Percentiles rank a stretch among this genome's conserved stretches.
Evolutionary conservation across 1,140 invertebrate genomes (phyloP).

Genomic region (Cydia amplana): DNA sequence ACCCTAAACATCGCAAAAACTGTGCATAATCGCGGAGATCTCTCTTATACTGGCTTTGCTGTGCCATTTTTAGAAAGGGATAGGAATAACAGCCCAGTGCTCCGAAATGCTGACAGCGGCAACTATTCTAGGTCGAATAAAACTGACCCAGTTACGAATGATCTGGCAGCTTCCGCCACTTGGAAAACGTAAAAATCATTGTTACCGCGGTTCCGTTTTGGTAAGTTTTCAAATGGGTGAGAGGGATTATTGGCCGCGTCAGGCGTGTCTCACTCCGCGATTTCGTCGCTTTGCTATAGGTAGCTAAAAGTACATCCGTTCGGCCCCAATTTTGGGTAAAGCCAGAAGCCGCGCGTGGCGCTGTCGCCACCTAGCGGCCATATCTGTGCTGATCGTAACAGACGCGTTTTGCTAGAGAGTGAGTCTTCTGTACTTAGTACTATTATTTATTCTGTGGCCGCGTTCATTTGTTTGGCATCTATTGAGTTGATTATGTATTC

Average conservation of each 20-base stretch:
- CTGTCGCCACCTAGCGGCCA: too few relatives aligned
- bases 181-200: constrained; percentile 17
- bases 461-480: constrained; percentile 5
- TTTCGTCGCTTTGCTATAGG: too few relatives aligned
- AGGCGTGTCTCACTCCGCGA: too few relatives aligned
- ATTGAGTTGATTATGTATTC: not conserved
- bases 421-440: too few relatives aligned
- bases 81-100: not conserved
- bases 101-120: not conserved
- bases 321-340: too few relatives aligned
- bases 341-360: too few relatives aligned
- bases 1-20: too few relatives aligned
- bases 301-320: too few relatives aligned
- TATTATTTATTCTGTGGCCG: too few relatives aligned
- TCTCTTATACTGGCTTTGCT: not conserved
- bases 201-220: not conserved
- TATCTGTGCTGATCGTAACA: too few relatives aligned
- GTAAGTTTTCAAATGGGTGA: constrained; percentile 9
- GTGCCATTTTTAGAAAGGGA: not conserved
- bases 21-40: not conserved
- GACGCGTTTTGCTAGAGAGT: too few relatives aligned
- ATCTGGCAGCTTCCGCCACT: constrained; percentile 7
- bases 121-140: constrained; percentile 17
- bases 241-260: not conserved
- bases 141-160: constrained; percentile 18